A percentile compares a stretch with the other conserved stretches of the same genome.
Conservation (phyloP, 1,140 invertebrate species). For the Oncopodura yosiiana region DNA sequence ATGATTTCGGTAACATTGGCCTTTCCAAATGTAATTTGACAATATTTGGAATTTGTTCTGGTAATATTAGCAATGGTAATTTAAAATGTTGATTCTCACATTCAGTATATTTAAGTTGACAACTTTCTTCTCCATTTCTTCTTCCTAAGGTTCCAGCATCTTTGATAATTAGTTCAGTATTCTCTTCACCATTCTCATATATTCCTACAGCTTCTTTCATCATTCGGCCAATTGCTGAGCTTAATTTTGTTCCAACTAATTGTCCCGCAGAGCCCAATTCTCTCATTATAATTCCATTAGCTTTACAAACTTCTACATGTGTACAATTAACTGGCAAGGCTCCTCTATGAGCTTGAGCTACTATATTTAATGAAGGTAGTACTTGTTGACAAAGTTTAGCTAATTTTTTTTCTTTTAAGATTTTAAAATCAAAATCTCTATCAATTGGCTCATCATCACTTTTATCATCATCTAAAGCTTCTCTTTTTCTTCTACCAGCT, state of each 20-base stretch:
- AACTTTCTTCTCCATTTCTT: not conserved
- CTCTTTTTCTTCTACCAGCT: not conserved
- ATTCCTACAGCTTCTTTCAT: too few species aligned
- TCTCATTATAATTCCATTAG: conserved; percentile 14
- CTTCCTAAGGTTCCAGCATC: too few species aligned
- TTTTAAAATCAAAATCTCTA: too few species aligned
- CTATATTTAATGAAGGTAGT: conserved; percentile 9
- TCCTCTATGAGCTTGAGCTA: conserved; percentile 17
- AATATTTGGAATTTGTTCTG: too few species aligned
- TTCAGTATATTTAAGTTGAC: not conserved
- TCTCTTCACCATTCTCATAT: not conserved
- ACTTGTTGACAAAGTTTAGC: conserved; percentile 1
- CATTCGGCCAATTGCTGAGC: conserved; percentile 9
- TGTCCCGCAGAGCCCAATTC: conserved; percentile 15
- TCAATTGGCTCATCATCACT: not conserved
- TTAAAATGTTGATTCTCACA: too few species aligned
- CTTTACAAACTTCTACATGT: conserved; percentile 13
- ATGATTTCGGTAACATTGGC: too few species aligned
- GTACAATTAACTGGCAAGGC: conserved; percentile 12
- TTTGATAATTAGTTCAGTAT: not conserved
- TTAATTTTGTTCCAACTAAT: conserved; percentile 3
- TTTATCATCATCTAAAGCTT: not conserved
- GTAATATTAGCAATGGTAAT: too few species aligned
- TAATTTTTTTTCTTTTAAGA: not conserved
- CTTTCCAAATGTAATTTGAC: too few species aligned